These are phyloP conservation scores for Planiliza haematocheilus DNA, from an alignment of 2,113 vertebrate genomes.

Conservation along the genomic window DNA sequence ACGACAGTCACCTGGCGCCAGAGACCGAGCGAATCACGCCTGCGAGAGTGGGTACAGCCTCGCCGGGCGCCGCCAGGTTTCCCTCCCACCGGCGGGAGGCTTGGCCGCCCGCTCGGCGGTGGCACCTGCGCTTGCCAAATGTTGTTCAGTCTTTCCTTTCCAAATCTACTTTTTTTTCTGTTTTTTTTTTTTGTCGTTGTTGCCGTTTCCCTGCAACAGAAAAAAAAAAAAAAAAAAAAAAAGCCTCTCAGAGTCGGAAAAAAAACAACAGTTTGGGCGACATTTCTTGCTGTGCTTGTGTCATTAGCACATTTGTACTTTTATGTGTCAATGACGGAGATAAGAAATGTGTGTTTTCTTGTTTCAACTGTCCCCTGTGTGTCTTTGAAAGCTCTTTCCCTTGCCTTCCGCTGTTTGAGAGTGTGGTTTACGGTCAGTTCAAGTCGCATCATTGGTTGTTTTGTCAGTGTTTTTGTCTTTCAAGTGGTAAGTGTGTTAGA, in stretches of 20 bases:
- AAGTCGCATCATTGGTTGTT: slow-evolving; percentile 46
- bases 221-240: slow-evolving; percentile 46
- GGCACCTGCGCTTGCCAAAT: slow-evolving; percentile 83
- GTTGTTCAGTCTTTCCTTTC: slow-evolving; percentile 83
- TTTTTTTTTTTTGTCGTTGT: slow-evolving; percentile 49
- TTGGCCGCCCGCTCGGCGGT: slow-evolving; percentile 49
- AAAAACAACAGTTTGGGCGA: slow-evolving; percentile 8
- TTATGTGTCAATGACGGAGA: slow-evolving; percentile 41
- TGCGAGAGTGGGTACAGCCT: slow-evolving; percentile 68
- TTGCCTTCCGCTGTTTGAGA: slow-evolving; percentile 27
- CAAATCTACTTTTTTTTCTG: slow-evolving; percentile 74
- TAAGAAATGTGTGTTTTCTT: slow-evolving; percentile 34
- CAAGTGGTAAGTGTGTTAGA: slow-evolving; percentile 62
- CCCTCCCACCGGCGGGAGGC: slow-evolving; percentile 65
- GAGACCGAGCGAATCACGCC: slow-evolving; percentile 70
- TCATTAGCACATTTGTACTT: slow-evolving; percentile 42
- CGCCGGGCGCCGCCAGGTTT: slow-evolving; percentile 63
- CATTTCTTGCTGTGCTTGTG: slow-evolving; percentile 29
- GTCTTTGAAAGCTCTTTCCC: slow-evolving; percentile 18
- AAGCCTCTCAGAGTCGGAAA: slow-evolving; percentile 43
- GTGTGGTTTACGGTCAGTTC: slow-evolving; percentile 40
- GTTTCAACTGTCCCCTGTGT: slow-evolving; percentile 30
- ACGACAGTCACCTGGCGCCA: slow-evolving; percentile 64
- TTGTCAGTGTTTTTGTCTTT: slow-evolving; percentile 59
- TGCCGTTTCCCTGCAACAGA: too few species aligned